A percentile compares a stretch with the other conserved stretches of the same genome.
These are phyloP conservation scores for Nothocercus julius DNA, from an alignment of 2,113 vertebrate species.

Conservation along the genomic window DNA sequence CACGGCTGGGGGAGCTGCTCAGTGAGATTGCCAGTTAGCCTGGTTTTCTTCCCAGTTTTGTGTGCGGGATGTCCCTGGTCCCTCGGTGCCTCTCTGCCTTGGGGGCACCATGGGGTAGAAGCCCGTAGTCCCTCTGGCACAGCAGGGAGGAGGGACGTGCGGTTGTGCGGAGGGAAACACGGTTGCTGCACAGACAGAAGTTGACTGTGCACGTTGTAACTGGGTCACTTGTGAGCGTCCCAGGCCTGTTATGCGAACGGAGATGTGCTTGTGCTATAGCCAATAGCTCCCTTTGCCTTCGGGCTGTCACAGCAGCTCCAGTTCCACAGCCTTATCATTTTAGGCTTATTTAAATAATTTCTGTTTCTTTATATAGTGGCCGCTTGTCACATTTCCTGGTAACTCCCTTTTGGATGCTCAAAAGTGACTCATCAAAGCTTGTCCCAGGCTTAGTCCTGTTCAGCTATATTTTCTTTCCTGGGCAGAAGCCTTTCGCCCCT, in stretches of 20 bases:
- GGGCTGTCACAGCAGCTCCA: not conserved
- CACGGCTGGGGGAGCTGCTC: not conserved
- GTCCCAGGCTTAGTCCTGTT: not conserved
- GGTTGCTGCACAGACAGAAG: not conserved
- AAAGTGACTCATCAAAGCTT: not conserved
- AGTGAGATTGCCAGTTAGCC: not conserved
- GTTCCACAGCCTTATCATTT: not conserved
- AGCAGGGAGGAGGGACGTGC: not conserved
- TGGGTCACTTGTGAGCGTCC: not conserved
- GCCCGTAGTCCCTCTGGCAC: not conserved
- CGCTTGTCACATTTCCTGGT: not conserved
- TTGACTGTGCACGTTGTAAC: not conserved
- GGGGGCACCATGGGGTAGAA: not conserved
- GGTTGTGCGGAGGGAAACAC: not conserved
- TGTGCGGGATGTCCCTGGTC: not conserved
- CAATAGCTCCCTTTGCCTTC: not conserved
- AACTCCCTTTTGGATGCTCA: not conserved
- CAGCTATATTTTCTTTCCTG: not conserved
- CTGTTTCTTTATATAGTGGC: not conserved
- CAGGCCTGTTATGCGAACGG: not conserved
- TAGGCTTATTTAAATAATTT: not conserved
- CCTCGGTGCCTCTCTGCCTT: not conserved
- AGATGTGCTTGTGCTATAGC: not conserved
- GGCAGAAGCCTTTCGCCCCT: not conserved
- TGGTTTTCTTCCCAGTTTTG: rapidly evolving